Evolutionary conservation across 2,797 vertebrate species (phyloP).

Genomic region (Enteromius argenteus): DNA sequence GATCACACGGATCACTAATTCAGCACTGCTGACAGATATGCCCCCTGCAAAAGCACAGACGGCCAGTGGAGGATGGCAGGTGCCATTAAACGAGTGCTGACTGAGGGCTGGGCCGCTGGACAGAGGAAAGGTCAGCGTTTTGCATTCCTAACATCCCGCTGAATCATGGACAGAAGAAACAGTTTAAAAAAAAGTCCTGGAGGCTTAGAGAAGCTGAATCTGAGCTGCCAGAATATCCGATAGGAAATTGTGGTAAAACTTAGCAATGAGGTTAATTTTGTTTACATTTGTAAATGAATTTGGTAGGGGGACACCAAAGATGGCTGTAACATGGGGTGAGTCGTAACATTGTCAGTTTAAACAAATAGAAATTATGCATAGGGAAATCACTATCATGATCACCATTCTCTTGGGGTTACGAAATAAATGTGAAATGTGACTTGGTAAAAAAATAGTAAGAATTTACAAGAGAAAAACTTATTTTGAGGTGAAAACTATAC

Average conservation of each 20-base stretch:
- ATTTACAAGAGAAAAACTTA: not conserved
- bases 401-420: too few relatives aligned
- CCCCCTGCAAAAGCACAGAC: slow-evolving; percentile 49
- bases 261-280: not conserved
- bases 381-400: not conserved
- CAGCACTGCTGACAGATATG: slow-evolving; percentile 62
- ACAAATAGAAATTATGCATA: not conserved
- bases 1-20: slow-evolving; percentile 80
- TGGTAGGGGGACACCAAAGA: not conserved
- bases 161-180: slow-evolving; percentile 56
- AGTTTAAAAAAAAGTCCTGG: slow-evolving; percentile 34
- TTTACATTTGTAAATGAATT: slow-evolving; percentile 1
- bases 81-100: slow-evolving; percentile 60
- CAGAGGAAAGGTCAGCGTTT: slow-evolving; percentile 73
- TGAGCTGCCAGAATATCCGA: not conserved
- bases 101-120: slow-evolving; percentile 60
- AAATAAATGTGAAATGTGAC: not conserved
- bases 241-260: not conserved
- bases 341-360: not conserved
- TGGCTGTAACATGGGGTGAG: not conserved
- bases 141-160: slow-evolving; percentile 49
- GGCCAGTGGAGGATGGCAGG: slow-evolving; percentile 51
- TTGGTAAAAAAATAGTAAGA: not conserved
- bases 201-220: slow-evolving; percentile 22
- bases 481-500: not conserved